Percentiles rank a stretch among this genome's conserved stretches.
These are phyloP conservation scores for Brachionus plicatilis DNA, from an alignment of 1,140 invertebrate genomes.

Conservation along the genomic window DNA sequence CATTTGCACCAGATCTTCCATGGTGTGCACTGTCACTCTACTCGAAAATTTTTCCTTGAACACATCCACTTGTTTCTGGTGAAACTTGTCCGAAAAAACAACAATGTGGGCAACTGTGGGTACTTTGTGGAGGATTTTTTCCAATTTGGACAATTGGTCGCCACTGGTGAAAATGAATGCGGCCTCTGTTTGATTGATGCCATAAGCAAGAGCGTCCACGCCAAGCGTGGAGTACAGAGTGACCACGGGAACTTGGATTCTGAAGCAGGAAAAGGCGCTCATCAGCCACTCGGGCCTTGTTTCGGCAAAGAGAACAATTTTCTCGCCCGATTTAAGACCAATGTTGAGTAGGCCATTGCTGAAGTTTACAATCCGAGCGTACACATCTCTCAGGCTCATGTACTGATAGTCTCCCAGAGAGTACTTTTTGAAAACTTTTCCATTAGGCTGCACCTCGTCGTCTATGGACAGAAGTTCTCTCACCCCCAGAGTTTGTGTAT, in stretches of 20 bases:
- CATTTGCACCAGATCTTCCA: neutral
- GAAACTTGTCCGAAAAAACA: conserved; percentile 15
- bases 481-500: conserved; percentile 22
- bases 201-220: conserved; percentile 67
- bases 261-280: conserved; percentile 84
- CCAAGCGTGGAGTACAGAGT: conserved; percentile 94
- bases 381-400: conserved; percentile 75
- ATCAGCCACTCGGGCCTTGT: conserved; percentile 95
- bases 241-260: conserved; percentile 82
- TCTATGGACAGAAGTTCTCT: conserved; percentile 25
- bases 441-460: conserved; percentile 34
- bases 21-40: neutral
- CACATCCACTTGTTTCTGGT: neutral
- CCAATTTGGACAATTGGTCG: conserved; percentile 46
- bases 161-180: conserved; percentile 10
- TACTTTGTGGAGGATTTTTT: conserved; percentile 23
- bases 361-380: conserved; percentile 64
- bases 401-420: conserved; percentile 70
- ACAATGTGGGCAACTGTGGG: neutral
- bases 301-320: conserved; percentile 89
- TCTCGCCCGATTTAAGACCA: conserved; percentile 61
- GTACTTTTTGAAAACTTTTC: conserved; percentile 24
- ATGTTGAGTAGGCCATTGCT: conserved; percentile 51
- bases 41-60: neutral
- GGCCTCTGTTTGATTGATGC: conserved; percentile 20